These are phyloP conservation scores for Megaceryle alcyon DNA, from an alignment of 2,797 vertebrate species.

Conservation along the genomic window DNA sequence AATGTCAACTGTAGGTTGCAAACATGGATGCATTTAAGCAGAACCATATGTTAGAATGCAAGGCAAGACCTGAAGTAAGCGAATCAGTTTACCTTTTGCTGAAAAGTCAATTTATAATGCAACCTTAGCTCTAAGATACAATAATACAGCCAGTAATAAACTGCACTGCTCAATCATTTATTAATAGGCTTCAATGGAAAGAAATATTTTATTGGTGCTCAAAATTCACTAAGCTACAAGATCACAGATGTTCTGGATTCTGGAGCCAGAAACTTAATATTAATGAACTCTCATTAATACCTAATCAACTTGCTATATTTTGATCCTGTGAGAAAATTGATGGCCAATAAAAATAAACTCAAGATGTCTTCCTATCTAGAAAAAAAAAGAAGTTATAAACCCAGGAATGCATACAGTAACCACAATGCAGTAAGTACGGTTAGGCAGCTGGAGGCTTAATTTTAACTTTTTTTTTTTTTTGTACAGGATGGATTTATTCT, in stretches of 20 bases:
- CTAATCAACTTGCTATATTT: constrained; percentile 38
- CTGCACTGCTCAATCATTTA: constrained; percentile 17
- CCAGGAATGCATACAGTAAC: constrained; percentile 17
- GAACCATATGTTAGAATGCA: constrained; percentile 79
- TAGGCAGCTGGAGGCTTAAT: constrained; percentile 33
- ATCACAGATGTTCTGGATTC: neutral
- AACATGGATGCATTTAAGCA: constrained; percentile 81
- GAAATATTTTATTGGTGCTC: neutral
- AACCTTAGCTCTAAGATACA: constrained; percentile 51
- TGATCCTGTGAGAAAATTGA: constrained; percentile 34
- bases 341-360: constrained; percentile 50
- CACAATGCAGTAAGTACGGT: neutral
- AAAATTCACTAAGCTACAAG: neutral
- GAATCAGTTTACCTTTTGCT: constrained; percentile 70
- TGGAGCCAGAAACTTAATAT: constrained; percentile 29
- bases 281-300: constrained; percentile 49
- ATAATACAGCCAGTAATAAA: constrained; percentile 8
- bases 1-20: constrained; percentile 79
- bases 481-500: neutral
- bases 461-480: neutral
- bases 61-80: constrained; percentile 58
- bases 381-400: neutral
- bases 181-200: constrained; percentile 33
- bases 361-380: constrained; percentile 1
- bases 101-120: constrained; percentile 66